Evolutionary conservation across 64 coral and sea anemone genomes (phyloP).

Genomic region (Platygyra sinensis): DNA sequence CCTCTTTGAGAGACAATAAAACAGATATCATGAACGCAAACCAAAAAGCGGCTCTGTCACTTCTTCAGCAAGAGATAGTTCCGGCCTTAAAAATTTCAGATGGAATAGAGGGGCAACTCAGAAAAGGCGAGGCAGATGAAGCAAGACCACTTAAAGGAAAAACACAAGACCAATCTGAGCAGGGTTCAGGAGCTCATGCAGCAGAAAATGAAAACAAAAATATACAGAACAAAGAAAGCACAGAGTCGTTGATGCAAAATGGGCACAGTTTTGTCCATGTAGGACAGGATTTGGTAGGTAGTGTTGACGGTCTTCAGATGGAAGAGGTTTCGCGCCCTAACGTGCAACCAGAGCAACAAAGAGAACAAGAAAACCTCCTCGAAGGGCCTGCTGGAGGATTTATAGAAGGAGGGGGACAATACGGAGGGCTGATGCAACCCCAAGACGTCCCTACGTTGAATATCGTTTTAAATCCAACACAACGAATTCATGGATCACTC

Average conservation of each 20-base stretch:
- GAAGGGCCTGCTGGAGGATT: neutral
- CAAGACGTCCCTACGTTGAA: slow-evolving; percentile 32
- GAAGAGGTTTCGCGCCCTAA: slow-evolving; percentile 29
- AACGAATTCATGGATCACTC: slow-evolving; percentile 10
- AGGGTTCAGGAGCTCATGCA: neutral
- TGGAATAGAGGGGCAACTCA: slow-evolving; percentile 20
- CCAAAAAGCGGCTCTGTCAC: neutral
- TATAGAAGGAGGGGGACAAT: neutral
- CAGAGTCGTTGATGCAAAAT: neutral
- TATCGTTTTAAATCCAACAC: slow-evolving; percentile 30
- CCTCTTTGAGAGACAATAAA: neutral
- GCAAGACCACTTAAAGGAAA: neutral
- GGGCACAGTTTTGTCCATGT: slow-evolving; percentile 5
- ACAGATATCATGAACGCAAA: neutral
- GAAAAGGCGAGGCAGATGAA: neutral
- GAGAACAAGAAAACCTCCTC: slow-evolving; percentile 13
- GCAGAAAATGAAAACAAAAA: neutral
- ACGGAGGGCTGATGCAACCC: neutral
- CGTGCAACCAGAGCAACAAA: slow-evolving; percentile 7
- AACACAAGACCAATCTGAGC: neutral
- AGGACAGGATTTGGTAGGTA: slow-evolving; percentile 8
- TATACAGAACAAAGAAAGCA: neutral
- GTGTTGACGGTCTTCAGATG: slow-evolving; percentile 35
- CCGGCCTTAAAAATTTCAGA: slow-evolving; percentile 18
- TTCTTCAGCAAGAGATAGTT: slow-evolving; percentile 17